Base-by-base conservation (phyloP, 2,797 vertebrate species). In the Acanthurus tractus region DNA sequence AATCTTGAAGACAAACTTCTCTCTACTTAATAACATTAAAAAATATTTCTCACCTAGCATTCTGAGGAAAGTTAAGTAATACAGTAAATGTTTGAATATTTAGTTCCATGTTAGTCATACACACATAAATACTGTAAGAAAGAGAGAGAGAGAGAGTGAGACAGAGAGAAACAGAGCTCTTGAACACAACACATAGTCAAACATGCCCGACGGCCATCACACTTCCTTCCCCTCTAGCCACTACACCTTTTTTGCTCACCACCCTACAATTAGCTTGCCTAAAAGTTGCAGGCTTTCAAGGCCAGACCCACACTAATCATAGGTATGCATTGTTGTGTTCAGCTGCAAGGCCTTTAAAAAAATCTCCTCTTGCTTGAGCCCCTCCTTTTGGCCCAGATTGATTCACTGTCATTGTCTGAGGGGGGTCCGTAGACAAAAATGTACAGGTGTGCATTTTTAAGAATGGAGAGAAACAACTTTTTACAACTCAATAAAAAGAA, bases 181-280 rank as follows among this genome's bases (percentile, higher is more conserved):
- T 23, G 66, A 58, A 74, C 74, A 78, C 52, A 76, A 58, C 69
- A 86, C 71, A 84, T 45, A 85, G 81, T 88, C 83, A 91, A 92
- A 91, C 88, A 92, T 63, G 88, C 90, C 93, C 89, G 70, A 86
- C 78, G 90, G 91, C 87, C 83, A 63, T 89, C 82, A 83, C 83
- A 85, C 91, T 93, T 95, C 93, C 93, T 88, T 81, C 88, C 87
- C 81, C 83, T 91, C 79, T 54, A 88, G 89, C 90, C 87, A 80
- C 86, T 87, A 92, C 93, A 94, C 93, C 91, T 93, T 94, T 91
- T 88, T 69, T 86, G 66, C 86, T 85, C 88, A 74, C 81, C 88
- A 95, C 89, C 92, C 93, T 94, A 79, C 88, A 93, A 95, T 95
- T 94, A 95, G 76, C 87, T 64, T 92, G 82, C 92, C 92, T 93